phyloP scores from a whole-genome alignment of 2,797 vertebrate genomes.

The Paratrypauchen microcephalus region DNA sequence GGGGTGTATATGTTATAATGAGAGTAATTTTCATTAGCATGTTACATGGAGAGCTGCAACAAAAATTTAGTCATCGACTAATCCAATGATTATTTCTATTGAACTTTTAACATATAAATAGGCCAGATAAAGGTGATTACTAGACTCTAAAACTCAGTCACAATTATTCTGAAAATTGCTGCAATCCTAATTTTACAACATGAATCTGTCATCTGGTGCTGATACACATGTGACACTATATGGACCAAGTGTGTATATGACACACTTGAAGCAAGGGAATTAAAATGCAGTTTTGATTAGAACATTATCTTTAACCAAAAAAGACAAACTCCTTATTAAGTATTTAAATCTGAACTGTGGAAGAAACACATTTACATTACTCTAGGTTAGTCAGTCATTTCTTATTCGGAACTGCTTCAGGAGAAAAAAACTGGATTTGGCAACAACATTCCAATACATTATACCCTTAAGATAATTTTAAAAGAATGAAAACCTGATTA shows the following conservation, averaged over 20 bases:
- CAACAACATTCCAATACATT: conserved; percentile 3
- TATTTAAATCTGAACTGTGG: background rate
- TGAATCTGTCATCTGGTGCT: background rate
- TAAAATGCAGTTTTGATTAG: background rate
- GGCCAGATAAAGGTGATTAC: background rate
- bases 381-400: background rate
- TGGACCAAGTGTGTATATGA: no score
- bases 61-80: background rate
- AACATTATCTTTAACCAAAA: no score
- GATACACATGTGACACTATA: background rate
- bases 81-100: no score
- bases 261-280: no score
- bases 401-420: conserved; percentile 24
- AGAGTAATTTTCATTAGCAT: background rate
- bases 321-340: background rate
- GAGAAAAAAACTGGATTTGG: conserved; percentile 19
- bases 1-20: background rate
- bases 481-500: conserved; percentile 7
- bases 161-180: background rate
- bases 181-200: background rate
- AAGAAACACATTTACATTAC: no score
- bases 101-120: background rate
- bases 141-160: no score
- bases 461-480: background rate
- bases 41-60: background rate